Evolutionary conservation across 2,113 vertebrate species (phyloP), one percentile per base, ranked within the genome.

Genomic region (Mirza zaza): DNA sequence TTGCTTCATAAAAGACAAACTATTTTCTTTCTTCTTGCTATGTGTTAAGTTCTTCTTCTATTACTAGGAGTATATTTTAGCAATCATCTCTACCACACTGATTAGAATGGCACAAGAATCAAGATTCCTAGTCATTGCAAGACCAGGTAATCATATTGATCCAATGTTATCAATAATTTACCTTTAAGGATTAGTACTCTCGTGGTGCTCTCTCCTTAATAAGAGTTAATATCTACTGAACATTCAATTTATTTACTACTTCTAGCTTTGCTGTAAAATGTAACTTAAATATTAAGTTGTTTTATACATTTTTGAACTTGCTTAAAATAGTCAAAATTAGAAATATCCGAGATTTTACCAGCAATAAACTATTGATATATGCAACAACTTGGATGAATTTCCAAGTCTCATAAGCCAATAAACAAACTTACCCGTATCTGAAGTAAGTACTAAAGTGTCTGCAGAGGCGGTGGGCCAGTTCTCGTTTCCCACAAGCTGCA

Each of bases 391-490:
- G 4, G 32, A 81, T 36, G 14, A 48, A 48, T 48, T 48, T 76
- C 27, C 21, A 71, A 39, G 71, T 45, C 71, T 15, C 14, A 73
- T 39, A 73, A 73, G 71, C 71, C 70, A 13, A 4, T 0, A 18
- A 29, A 12, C 29, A 61, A 57, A 98, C 99, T 99, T 95, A 99
- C 99, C 99, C 99, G 0, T 99, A 99, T 93, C 99, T 98, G 97
- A 99, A 99, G 98, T 98, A 99, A 65, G 99, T 98, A 45, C 90
- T 98, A 95, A 99, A 99, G 32, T 99, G 98, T 17, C 98, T 98
- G 97, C 99, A 99, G 97, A 99, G 98, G 83, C 98, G 99, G 94
- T 99, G 99, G 9, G 98, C 97, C 14, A 99, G 98, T 81, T 99
- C 98, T 65, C 99, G 98, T 94, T 99, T 99, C 8, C 99, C 99